These are phyloP conservation scores for Picus viridis DNA, from an alignment of 2,797 vertebrate species.

Conservation along the genomic window DNA sequence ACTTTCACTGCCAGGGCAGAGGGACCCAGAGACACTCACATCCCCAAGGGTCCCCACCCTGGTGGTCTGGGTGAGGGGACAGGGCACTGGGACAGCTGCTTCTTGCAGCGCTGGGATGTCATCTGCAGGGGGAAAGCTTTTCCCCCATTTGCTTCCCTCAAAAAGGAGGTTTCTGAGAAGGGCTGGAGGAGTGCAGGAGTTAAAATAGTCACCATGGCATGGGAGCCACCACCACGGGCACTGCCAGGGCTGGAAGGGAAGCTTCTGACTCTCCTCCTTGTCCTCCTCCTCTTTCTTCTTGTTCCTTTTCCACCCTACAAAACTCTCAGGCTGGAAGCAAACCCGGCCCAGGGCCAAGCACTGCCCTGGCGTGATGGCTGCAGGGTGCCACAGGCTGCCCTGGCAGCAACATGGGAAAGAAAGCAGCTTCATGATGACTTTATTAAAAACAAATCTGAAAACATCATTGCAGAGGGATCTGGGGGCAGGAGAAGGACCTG, in stretches of 20 bases:
- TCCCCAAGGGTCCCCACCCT: rapidly evolving
- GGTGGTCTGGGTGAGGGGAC: neutral
- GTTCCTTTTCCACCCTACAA: neutral
- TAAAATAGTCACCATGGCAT: neutral
- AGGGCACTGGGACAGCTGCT: rapidly evolving
- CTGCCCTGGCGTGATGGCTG: rapidly evolving
- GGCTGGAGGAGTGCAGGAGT: neutral
- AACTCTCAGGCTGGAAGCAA: rapidly evolving
- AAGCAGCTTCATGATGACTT: neutral
- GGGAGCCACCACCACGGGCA: neutral
- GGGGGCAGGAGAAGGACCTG: conserved; percentile 1
- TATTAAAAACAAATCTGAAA: neutral
- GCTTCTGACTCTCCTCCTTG: neutral
- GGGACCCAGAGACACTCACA: neutral
- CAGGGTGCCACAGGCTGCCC: rapidly evolving
- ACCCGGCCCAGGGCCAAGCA: neutral
- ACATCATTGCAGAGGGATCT: neutral
- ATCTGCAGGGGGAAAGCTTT: neutral
- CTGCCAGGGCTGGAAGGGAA: neutral
- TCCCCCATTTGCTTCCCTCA: neutral
- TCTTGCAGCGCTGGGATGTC: neutral
- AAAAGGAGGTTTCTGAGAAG: neutral
- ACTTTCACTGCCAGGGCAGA: neutral
- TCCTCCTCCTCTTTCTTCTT: neutral
- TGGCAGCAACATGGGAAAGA: neutral